Conservation (phyloP, 2,113 vertebrate species). For the Tinamus guttatus region DNA sequence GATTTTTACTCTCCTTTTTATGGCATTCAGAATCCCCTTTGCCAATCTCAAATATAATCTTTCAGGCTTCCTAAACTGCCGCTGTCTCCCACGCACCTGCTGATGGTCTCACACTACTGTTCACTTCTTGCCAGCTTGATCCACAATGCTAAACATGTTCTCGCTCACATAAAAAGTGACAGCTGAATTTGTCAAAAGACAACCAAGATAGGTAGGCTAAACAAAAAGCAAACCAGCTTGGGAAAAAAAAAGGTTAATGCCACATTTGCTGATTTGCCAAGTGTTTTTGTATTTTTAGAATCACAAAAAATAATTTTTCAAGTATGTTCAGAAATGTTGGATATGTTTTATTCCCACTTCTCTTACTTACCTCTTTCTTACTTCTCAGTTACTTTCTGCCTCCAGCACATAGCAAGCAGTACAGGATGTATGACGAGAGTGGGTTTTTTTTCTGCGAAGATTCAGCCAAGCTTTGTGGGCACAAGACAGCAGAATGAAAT, state of each 20-base stretch:
- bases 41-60: not conserved
- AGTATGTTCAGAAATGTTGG: not conserved
- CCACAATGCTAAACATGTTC: slow-evolving; percentile 17
- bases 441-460: not conserved
- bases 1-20: not conserved
- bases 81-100: slow-evolving; percentile 2
- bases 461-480: not conserved
- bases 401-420: not conserved
- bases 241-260: fast-evolving
- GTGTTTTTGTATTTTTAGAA: not conserved
- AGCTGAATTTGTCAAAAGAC: slow-evolving; percentile 1
- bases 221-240: not conserved
- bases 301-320: not conserved
- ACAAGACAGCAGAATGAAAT: not conserved
- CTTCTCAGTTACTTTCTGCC: not conserved
- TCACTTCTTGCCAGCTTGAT: slow-evolving; percentile 25
- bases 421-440: not conserved
- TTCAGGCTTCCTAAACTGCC: not conserved
- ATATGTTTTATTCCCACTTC: not conserved
- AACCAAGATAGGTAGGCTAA: not conserved
- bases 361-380: not conserved
- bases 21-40: not conserved
- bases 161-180: not conserved
- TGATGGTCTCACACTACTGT: slow-evolving; percentile 48
- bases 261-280: not conserved